Base-by-base conservation (phyloP, 2,888 invertebrate genomes). In the Zhengitettix transpicula region DNA sequence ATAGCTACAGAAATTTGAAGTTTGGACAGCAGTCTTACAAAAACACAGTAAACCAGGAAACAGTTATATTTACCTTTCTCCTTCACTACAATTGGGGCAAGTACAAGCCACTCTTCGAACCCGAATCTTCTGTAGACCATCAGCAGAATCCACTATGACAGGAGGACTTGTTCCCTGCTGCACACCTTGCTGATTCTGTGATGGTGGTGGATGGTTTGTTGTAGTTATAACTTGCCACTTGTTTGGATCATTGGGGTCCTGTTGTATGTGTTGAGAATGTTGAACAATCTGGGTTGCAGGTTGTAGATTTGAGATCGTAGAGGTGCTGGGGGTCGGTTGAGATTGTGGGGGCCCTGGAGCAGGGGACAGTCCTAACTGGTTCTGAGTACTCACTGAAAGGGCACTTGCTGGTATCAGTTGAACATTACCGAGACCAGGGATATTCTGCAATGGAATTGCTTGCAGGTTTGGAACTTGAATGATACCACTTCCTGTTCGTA, bases 51-150 rank as follows among this genome's bases (percentile, higher is more conserved):
- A 28, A 28, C 28, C 28, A 28, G 28, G 2, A 28, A 28, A 5
- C 47, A 7, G 47, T 5, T 11, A 9, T n/a, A 70, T 74, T 72
- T 66, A 81, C 82, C 84, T 84, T 69, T 89, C 89, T 8, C 87
- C 90, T 69, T 92, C 93, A 57, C 87, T 85, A 71, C 98, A 98
- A 74, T 98, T 97, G 0, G 97, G 98, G 73, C 97, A 98, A 0
- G 95, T 95, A 74, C 98, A 98, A 0, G 97, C 97, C 10, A 97
- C 93, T 52, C 98, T 77, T 67, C 93, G 83, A 64, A 90, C 78
- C 63, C 87, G 76, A 41, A 80, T 76, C 65, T 78, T 78, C 10
- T 44, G 57, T 1, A 54, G 66, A 54, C 1, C 64, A 65, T 56
- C 59, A 42, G 17, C 58, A 41, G 58, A 42, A 10, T 53, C 16